Evolutionary conservation across 2,113 vertebrate species (phyloP), one percentile per base, ranked within the genome.

Genomic region (Pionites leucogaster): DNA sequence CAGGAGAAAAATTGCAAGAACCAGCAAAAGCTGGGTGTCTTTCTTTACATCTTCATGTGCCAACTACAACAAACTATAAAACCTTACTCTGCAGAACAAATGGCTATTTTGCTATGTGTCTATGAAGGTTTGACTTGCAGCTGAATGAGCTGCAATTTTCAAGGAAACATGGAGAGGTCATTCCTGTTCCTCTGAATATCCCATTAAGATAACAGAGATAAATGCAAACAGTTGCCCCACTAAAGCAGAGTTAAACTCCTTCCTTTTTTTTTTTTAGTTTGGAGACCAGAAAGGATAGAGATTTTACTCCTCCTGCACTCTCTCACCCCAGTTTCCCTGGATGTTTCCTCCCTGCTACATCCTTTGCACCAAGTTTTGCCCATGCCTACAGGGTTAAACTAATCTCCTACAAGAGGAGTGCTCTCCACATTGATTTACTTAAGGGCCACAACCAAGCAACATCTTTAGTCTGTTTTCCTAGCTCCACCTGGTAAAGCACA

Each of bases 21-120:
- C 53, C 28, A 9, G 67, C 60, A 68, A 24, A 44, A 72, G 57
- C 75, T 64, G 35, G 5, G 37, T 18, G 42, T 46, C 81, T 95
- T 82, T 83, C 86, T 83, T 89, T 84, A 76, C 55, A 70, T 62
- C 37, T 22, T 53, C 65, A 41, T 11, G 23, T 65, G 63, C 87
- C 60, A 91, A 47, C 86, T 79, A 82, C 33, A 75, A 39, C 76
- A 57, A 20, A 27, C 74, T 68, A 20, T 24, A 55, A 78, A 29
- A 72, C 10, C 44, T 64, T 35, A 59, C 78, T 93, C 95, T 92
- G 86, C 69, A 85, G 74, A 91, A 67, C 87, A 69, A 88, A 90
- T 6, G 28, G 83, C 77, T 62, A 17, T 46, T 62, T 50, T 53
- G 20, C 82, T 63, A 9, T 46, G 31, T 27, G 10, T 6, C 64